A percentile compares a stretch with the other conserved stretches of the same genome.
phyloP scores from a whole-genome alignment of 2,888 invertebrate genomes.

The Sarcophaga rosellei region DNA sequence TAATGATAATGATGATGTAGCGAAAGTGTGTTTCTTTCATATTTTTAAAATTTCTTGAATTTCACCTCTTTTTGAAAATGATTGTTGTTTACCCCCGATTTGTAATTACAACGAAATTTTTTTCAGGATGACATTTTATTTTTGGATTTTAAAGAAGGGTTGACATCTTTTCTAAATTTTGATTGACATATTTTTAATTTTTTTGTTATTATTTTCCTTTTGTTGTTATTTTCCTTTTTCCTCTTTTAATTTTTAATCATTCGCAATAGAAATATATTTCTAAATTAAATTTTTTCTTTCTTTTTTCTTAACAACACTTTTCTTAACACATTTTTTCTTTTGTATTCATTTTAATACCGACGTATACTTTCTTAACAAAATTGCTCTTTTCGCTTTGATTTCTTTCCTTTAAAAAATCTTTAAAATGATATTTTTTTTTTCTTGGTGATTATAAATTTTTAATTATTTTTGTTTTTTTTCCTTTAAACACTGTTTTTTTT shows the following conservation, averaged over 20 bases:
- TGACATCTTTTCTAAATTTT: neutral
- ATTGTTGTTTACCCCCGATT: neutral
- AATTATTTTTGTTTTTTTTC: slow-evolving; percentile 44
- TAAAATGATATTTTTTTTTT: neutral
- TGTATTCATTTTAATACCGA: too few species aligned
- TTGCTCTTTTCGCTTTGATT: neutral
- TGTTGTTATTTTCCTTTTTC: too few species aligned
- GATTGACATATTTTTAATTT: slow-evolving; percentile 7
- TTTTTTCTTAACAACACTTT: neutral
- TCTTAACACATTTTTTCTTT: too few species aligned
- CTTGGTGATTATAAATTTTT: neutral
- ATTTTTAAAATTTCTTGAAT: neutral
- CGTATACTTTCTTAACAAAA: neutral
- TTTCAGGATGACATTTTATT: neutral
- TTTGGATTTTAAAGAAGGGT: neutral
- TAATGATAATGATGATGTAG: neutral
- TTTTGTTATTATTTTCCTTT: too few species aligned
- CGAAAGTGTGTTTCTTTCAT: neutral
- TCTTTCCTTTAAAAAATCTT: neutral
- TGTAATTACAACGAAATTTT: neutral
- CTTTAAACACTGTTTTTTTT: slow-evolving; percentile 30
- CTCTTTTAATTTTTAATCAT: neutral
- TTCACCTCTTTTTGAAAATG: neutral
- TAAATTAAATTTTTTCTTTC: too few species aligned
- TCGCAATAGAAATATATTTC: neutral